phyloP scores from a whole-genome alignment of 2,113 vertebrate species.

The Pedionomus torquatus region DNA sequence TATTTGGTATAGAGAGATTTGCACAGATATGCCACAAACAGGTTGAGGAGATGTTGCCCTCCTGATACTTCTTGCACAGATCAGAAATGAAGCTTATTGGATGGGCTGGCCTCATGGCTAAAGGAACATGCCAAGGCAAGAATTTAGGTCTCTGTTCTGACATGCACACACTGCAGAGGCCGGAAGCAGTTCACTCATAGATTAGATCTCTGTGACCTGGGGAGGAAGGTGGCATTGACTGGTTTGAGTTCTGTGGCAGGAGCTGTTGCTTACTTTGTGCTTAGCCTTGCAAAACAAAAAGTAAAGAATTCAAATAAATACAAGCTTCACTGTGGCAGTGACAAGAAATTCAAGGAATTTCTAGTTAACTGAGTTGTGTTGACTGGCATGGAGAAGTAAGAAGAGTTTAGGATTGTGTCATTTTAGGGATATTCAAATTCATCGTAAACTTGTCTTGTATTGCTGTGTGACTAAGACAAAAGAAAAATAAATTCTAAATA shows the following conservation, averaged over 20 bases:
- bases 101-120: background rate
- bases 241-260: background rate
- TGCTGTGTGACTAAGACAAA: background rate
- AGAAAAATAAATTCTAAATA: background rate
- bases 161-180: accelerated
- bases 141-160: background rate
- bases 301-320: background rate
- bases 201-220: background rate
- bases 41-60: background rate
- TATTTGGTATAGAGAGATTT: background rate
- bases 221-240: background rate
- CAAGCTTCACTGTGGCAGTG: background rate
- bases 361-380: background rate
- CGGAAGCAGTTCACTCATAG: background rate
- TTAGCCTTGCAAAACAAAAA: background rate
- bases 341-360: background rate
- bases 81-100: background rate
- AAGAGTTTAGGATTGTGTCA: background rate
- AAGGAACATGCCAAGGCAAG: background rate
- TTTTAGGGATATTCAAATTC: background rate
- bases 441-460: background rate
- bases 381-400: background rate
- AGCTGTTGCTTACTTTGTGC: background rate
- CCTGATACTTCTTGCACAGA: background rate
- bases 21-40: background rate